Conservation (phyloP, 1,140 invertebrate genomes). For the Musca domestica region DNA sequence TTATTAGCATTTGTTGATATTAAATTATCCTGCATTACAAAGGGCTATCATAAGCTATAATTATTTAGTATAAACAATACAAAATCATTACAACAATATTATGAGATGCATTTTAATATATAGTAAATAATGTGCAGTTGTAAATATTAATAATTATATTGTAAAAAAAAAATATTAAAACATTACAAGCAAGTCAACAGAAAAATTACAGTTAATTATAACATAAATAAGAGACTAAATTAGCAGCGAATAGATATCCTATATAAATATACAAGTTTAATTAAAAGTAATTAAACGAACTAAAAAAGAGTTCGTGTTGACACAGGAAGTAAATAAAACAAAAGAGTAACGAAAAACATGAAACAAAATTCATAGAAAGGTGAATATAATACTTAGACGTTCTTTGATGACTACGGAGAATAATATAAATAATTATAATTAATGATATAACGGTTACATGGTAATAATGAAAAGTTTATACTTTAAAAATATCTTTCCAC, state of each 20-base stretch:
- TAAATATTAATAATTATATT: not conserved
- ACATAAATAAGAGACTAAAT: conserved; percentile 14
- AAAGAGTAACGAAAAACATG: not conserved
- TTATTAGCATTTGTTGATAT: no score
- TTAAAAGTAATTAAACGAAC: not conserved
- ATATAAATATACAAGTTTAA: not conserved
- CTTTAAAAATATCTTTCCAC: conserved; percentile 7
- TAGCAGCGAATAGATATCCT: not conserved
- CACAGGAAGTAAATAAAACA: not conserved
- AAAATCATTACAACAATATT: no score
- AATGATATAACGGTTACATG: conserved; percentile 54
- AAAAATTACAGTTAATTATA: conserved; percentile 18
- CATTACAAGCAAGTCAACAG: not conserved
- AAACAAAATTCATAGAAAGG: conserved; percentile 8
- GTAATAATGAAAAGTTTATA: conserved; percentile 34
- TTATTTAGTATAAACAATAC: no score
- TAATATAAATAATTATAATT: conserved; percentile 25
- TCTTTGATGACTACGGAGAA: not conserved
- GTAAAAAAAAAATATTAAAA: no score
- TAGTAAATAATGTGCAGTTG: not conserved
- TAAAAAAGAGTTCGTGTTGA: conserved; percentile 8
- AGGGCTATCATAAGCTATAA: no score
- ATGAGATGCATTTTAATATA: no score
- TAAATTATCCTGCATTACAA: no score
- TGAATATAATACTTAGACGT: not conserved